A percentile compares a stretch with the other conserved stretches of the same genome.
phyloP scores from a whole-genome alignment of 2,888 invertebrate genomes.

The Sphaeridia pumilis region DNA sequence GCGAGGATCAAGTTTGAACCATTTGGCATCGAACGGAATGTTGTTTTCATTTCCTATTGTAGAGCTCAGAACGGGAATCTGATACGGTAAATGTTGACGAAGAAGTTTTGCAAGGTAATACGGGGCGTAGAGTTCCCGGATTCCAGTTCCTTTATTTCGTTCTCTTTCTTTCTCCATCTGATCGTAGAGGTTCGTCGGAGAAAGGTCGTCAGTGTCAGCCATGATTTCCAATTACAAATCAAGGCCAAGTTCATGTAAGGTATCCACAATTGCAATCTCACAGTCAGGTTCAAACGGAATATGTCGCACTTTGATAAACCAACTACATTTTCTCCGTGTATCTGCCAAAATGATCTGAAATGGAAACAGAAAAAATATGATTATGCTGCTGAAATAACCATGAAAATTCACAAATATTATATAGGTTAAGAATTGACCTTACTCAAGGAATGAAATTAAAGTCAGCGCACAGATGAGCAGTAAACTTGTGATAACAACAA shows the following conservation, averaged over 20 bases:
- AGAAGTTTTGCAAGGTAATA: constrained; percentile 10
- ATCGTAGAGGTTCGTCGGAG: constrained; percentile 14
- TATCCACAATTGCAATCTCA: too few relatives aligned
- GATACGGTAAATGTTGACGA: not conserved
- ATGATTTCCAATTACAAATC: not conserved
- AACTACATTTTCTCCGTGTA: too few relatives aligned
- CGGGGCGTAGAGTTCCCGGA: constrained; percentile 7
- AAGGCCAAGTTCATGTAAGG: not conserved
- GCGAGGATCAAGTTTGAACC: not conserved
- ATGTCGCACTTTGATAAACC: too few relatives aligned
- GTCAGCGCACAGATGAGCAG: too few relatives aligned
- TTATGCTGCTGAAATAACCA: too few relatives aligned
- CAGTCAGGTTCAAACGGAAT: too few relatives aligned
- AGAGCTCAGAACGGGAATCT: not conserved
- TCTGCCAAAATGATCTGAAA: too few relatives aligned
- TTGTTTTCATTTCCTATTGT: not conserved
- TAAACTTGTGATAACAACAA: too few relatives aligned
- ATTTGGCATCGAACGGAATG: not conserved
- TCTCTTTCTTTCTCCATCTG: constrained; percentile 25
- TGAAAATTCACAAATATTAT: too few relatives aligned
- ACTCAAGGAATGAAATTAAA: too few relatives aligned
- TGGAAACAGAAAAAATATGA: too few relatives aligned
- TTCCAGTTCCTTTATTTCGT: not conserved
- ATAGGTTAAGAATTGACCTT: too few relatives aligned
- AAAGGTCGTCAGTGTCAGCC: not conserved